Conservation (phyloP, 2,113 vertebrate genomes). For the Tautogolabrus adspersus region DNA sequence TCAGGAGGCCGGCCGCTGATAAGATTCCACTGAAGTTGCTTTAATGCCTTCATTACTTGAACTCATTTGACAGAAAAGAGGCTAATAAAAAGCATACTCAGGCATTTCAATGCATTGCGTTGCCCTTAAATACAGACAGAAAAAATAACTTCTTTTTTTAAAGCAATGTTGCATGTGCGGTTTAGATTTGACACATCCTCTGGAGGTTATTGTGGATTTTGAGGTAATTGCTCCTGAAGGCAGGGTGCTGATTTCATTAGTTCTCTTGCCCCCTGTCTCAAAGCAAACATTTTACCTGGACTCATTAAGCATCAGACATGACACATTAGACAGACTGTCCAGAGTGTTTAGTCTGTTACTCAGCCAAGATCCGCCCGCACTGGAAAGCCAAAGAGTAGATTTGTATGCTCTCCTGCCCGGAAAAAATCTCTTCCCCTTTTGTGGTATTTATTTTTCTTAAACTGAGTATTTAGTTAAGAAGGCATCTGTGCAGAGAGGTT, state of each 20-base stretch:
- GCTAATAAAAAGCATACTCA: constrained; percentile 50
- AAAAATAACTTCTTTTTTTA: constrained; percentile 6
- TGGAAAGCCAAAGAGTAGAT: background rate
- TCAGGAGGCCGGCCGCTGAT: constrained; percentile 47
- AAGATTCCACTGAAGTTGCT: constrained; percentile 44
- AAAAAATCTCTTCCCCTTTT: constrained; percentile 7
- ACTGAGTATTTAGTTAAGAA: constrained; percentile 3
- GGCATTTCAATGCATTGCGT: constrained; percentile 29
- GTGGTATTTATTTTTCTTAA: constrained; percentile 9
- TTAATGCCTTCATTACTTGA: constrained; percentile 46
- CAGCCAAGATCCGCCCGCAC: constrained; percentile 42
- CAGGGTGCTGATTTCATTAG: constrained; percentile 40
- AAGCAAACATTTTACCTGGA: constrained; percentile 61
- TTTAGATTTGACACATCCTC: constrained; percentile 26
- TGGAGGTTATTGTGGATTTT: constrained; percentile 44
- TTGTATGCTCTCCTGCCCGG: background rate
- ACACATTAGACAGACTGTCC: constrained; percentile 48
- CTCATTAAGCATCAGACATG: constrained; percentile 57
- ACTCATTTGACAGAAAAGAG: constrained; percentile 52
- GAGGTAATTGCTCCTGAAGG: constrained; percentile 49
- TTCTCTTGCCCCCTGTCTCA: constrained; percentile 37
- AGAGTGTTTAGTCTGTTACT: constrained; percentile 23
- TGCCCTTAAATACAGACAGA: constrained; percentile 39
- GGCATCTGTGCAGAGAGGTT: background rate
- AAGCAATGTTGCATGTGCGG: constrained; percentile 10